Evolutionary conservation across 2,113 vertebrate genomes (phyloP).

Genomic region (Pelobates fuscus): DNA sequence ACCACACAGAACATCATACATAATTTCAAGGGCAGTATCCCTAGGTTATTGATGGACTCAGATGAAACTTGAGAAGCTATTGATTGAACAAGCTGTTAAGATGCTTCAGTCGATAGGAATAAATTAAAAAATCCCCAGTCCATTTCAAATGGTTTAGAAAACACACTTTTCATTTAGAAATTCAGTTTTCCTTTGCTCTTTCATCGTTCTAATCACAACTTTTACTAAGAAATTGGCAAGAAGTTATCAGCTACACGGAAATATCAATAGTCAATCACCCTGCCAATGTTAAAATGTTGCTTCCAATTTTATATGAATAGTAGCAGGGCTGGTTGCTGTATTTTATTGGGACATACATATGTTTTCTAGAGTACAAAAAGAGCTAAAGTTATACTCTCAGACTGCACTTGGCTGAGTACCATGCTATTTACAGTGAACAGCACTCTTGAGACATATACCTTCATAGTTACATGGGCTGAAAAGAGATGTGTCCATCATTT

Average conservation of each 20-base stretch:
- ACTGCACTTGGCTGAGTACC: too few relatives aligned
- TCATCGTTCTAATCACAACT: constrained; percentile 17
- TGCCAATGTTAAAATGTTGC: too few relatives aligned
- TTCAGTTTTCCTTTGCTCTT: constrained; percentile 22
- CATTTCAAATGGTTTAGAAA: constrained; percentile 16
- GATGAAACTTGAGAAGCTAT: constrained; percentile 27
- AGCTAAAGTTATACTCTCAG: too few relatives aligned
- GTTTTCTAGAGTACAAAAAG: too few relatives aligned
- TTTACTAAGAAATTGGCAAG: constrained; percentile 5
- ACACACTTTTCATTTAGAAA: constrained; percentile 32
- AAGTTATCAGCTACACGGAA: constrained; percentile 4
- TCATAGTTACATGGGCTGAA: too few relatives aligned
- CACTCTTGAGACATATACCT: too few relatives aligned
- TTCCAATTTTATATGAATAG: too few relatives aligned
- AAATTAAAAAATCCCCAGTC: constrained; percentile 28
- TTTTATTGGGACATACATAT: too few relatives aligned
- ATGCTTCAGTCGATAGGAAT: constrained; percentile 24
- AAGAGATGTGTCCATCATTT: too few relatives aligned
- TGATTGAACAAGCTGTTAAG: constrained; percentile 36
- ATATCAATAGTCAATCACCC: constrained; percentile 5
- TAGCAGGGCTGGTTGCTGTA: too few relatives aligned
- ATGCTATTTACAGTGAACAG: too few relatives aligned
- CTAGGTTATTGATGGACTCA: constrained; percentile 28
- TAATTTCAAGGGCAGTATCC: constrained; percentile 25
- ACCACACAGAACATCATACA: constrained; percentile 25